These are phyloP conservation scores for Pedetes capensis DNA, from an alignment of 2,113 vertebrate genomes.

Conservation along the genomic window DNA sequence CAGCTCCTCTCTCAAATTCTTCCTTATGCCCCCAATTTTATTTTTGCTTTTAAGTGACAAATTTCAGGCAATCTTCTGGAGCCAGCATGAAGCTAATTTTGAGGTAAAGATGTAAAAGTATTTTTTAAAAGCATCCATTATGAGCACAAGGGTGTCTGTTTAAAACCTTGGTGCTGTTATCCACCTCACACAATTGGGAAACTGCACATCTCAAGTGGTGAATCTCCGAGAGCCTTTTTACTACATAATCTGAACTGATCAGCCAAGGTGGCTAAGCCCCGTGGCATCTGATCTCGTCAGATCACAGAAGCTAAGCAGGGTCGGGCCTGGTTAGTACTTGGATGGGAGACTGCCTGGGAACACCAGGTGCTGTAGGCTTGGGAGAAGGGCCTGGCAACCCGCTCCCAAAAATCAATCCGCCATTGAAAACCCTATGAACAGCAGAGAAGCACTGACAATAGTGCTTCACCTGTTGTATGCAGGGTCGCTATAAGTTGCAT, in stretches of 20 bases:
- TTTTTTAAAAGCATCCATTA: neutral
- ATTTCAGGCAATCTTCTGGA: slow-evolving; percentile 27
- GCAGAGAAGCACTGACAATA: too few species aligned
- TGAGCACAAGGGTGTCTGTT: neutral
- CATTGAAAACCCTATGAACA: too few species aligned
- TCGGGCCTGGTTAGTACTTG: too few species aligned
- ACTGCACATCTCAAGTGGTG: neutral
- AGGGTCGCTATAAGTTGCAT: too few species aligned
- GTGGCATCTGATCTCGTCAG: too few species aligned
- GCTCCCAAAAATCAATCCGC: too few species aligned
- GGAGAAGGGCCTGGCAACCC: too few species aligned
- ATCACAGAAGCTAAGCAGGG: too few species aligned
- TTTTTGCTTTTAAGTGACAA: slow-evolving; percentile 49
- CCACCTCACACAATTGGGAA: neutral
- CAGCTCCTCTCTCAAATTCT: slow-evolving; percentile 1
- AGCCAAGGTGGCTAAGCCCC: neutral
- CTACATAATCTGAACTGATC: neutral
- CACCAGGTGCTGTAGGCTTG: too few species aligned
- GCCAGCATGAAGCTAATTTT: slow-evolving; percentile 54
- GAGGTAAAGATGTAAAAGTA: slow-evolving; percentile 47
- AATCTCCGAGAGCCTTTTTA: neutral
- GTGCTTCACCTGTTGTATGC: too few species aligned
- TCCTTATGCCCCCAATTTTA: slow-evolving; percentile 37
- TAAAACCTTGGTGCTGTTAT: slow-evolving; percentile 37
- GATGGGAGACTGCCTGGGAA: too few species aligned